Evolutionary conservation across 2,113 vertebrate genomes (phyloP).

Genomic region (Rhinichthys klamathensis): DNA sequence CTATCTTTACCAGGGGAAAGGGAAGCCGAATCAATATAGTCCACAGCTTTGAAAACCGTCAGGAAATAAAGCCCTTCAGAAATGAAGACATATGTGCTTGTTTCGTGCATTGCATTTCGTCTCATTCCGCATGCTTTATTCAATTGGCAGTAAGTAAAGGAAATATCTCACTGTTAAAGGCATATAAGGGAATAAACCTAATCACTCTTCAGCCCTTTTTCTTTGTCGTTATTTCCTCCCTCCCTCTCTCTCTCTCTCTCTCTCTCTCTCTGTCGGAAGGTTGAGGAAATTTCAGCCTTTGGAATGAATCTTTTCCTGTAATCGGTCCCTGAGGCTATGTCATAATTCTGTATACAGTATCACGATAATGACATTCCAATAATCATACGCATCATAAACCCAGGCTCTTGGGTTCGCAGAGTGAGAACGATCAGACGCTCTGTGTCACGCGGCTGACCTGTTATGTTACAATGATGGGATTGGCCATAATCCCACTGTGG

Average conservation of each 20-base stretch:
- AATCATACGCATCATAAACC: conserved; percentile 45
- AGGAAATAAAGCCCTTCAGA: conserved; percentile 43
- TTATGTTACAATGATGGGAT: conserved; percentile 41
- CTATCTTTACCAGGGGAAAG: conserved; percentile 69
- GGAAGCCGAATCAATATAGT: conserved; percentile 71
- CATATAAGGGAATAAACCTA: conserved; percentile 53
- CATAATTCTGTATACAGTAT: conserved; percentile 52
- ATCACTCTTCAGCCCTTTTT: conserved; percentile 22
- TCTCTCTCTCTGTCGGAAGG: conserved; percentile 24
- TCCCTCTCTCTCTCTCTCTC: conserved; percentile 29
- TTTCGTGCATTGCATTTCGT: conserved; percentile 20
- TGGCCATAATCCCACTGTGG: conserved; percentile 19
- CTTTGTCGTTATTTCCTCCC: background rate
- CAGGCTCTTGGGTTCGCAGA: conserved; percentile 20
- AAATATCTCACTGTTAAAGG: conserved; percentile 54
- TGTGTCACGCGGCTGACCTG: conserved; percentile 29
- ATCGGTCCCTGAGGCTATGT: conserved; percentile 39
- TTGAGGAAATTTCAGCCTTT: conserved; percentile 30
- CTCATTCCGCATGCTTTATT: conserved; percentile 55
- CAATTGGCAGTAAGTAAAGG: conserved; percentile 35
- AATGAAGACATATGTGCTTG: conserved; percentile 57
- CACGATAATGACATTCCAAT: conserved; percentile 48
- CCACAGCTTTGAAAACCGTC: conserved; percentile 53
- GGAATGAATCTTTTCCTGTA: conserved; percentile 46
- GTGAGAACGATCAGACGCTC: conserved; percentile 34